phyloP scores from a whole-genome alignment of 1,140 invertebrate genomes.

The Apis mellifera region DNA sequence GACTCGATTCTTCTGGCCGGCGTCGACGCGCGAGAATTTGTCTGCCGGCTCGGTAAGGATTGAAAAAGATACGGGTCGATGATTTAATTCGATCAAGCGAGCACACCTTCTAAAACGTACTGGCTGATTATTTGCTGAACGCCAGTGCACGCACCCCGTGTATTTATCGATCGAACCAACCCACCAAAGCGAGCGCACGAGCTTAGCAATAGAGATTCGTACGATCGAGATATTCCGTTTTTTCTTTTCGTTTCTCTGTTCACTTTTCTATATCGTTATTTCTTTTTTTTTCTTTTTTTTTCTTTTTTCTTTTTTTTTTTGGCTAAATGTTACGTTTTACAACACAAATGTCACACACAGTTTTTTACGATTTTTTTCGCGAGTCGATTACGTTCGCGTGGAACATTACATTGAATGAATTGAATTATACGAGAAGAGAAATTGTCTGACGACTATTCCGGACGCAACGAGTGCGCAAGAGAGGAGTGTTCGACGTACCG shows the following conservation, averaged over 20 bases:
- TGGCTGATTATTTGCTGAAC: conserved; percentile 17
- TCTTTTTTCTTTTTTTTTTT: neutral
- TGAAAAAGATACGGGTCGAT: conserved; percentile 5
- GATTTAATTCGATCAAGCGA: conserved; percentile 4
- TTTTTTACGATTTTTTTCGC: conserved; percentile 11
- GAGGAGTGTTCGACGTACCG: neutral
- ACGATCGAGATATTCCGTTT: neutral
- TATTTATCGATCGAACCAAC: conserved; percentile 58
- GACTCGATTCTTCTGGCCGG: neutral
- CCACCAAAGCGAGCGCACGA: conserved; percentile 10
- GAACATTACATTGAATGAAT: conserved; percentile 26
- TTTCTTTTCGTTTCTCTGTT: neutral
- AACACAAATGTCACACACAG: conserved; percentile 39
- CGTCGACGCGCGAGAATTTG: neutral
- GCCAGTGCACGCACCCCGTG: conserved; percentile 33
- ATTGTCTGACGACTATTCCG: neutral
- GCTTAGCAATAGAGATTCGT: neutral
- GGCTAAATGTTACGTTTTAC: neutral
- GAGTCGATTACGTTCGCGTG: conserved; percentile 28
- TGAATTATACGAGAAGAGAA: neutral
- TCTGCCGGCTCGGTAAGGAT: no score
- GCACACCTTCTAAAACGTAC: conserved; percentile 27
- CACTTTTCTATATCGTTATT: neutral
- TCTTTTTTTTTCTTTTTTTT: neutral
- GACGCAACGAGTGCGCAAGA: conserved; percentile 14